Percentiles rank a stretch among this genome's conserved stretches.
Conservation (phyloP, 2,888 invertebrate species). For the Abscondita cerata region DNA sequence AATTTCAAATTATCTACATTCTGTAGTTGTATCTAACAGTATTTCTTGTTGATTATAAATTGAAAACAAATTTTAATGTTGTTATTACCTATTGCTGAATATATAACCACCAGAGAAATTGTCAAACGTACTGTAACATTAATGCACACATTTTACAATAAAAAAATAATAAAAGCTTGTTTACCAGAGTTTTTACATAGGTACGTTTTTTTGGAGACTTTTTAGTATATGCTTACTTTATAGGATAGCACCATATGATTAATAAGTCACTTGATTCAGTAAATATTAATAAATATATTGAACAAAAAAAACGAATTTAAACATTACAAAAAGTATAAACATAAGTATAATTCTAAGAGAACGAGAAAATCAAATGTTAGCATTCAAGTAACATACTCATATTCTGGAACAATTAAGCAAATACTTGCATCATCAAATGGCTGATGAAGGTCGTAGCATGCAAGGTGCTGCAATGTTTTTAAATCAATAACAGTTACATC, state of each 20-base stretch:
- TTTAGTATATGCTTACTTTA: no score
- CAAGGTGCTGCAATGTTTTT: background rate
- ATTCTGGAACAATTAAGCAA: background rate
- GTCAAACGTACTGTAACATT: background rate
- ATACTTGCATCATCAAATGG: no score
- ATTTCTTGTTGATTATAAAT: no score
- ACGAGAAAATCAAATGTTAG: background rate
- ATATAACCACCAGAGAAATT: background rate
- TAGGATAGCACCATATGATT: background rate
- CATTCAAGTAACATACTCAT: background rate
- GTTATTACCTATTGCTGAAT: background rate
- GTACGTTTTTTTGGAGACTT: no score
- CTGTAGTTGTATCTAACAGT: no score
- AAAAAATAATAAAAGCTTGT: background rate
- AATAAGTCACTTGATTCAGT: background rate
- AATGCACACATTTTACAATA: background rate
- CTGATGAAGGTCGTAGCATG: background rate
- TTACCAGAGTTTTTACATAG: background rate
- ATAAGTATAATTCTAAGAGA: no score
- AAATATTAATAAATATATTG: no score
- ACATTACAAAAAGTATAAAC: no score
- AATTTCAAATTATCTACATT: no score
- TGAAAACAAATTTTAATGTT: no score
- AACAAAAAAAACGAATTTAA: no score
- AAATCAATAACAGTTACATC: no score